Conservation (phyloP, 2,888 invertebrate genomes). For the Eulithis prunata region DNA sequence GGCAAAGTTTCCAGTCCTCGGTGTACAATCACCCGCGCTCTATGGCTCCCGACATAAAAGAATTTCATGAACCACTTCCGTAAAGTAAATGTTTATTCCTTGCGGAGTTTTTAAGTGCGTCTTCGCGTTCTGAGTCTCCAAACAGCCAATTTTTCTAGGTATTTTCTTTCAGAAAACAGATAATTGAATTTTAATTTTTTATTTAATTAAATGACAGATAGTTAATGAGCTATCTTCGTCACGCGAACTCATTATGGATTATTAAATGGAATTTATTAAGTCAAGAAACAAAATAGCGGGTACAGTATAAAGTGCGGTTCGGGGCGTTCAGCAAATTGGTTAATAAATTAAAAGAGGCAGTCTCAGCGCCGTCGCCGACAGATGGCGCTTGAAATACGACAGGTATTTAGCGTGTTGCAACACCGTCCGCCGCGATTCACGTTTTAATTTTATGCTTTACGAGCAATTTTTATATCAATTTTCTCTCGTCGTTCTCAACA, state of each 20-base stretch:
- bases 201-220: constrained; percentile 47
- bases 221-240: constrained; percentile 57
- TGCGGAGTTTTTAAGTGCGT: constrained; percentile 42
- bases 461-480: constrained; percentile 82
- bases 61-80: constrained; percentile 45
- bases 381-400: constrained; percentile 82
- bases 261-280: constrained; percentile 78
- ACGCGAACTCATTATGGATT: constrained; percentile 67
- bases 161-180: constrained; percentile 31
- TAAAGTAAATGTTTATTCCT: constrained; percentile 43
- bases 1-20: constrained; percentile 55
- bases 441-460: constrained; percentile 83
- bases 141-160: constrained; percentile 24
- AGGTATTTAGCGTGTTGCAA: constrained; percentile 83
- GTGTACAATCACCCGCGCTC: constrained; percentile 48
- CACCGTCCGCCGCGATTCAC: constrained; percentile 74
- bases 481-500: constrained; percentile 69
- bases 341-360: constrained; percentile 83
- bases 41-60: constrained; percentile 45
- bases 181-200: constrained; percentile 43
- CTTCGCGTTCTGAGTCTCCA: constrained; percentile 31
- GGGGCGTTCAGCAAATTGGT: constrained; percentile 79
- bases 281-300: constrained; percentile 78
- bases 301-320: constrained; percentile 69
- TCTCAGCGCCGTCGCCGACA: constrained; percentile 80